phyloP scores from a whole-genome alignment of 2,113 vertebrate genomes.

The Dascyllus trimaculatus region DNA sequence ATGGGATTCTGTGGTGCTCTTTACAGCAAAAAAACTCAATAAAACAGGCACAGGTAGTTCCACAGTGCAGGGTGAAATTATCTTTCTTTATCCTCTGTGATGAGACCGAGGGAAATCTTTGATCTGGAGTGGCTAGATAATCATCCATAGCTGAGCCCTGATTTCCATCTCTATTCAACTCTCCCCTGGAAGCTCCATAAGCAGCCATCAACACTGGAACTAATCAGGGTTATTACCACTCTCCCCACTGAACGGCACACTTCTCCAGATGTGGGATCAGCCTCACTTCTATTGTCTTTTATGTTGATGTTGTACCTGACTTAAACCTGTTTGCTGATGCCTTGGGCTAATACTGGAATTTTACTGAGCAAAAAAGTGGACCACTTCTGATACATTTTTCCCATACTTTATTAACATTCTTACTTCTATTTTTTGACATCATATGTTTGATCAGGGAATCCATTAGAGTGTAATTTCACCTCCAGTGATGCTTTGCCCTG shows the following conservation, averaged over 20 bases:
- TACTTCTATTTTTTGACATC: neutral
- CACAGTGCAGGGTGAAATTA: constrained; percentile 46
- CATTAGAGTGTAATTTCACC: neutral
- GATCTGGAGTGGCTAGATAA: constrained; percentile 83
- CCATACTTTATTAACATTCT: neutral
- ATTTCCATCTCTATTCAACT: constrained; percentile 79
- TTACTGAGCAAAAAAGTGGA: neutral
- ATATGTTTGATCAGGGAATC: neutral
- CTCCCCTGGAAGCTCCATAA: constrained; percentile 69
- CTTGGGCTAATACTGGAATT: neutral
- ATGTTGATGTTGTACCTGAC: constrained; percentile 8
- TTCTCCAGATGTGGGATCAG: constrained; percentile 66
- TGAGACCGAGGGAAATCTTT: constrained; percentile 77
- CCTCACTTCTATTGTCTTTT: constrained; percentile 12
- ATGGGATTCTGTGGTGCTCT: constrained; percentile 11
- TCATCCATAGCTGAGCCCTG: constrained; percentile 78
- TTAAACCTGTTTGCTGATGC: constrained; percentile 32
- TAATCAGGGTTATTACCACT: constrained; percentile 78
- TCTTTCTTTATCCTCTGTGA: constrained; percentile 74
- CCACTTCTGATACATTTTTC: neutral
- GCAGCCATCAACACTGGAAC: constrained; percentile 72
- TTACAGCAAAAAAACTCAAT: constrained; percentile 7
- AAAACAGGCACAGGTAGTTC: constrained; percentile 56
- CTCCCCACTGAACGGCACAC: constrained; percentile 58
- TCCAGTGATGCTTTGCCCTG: neutral